Evolutionary conservation across 2,113 vertebrate genomes (phyloP).

Genomic region (Aspidoscelis tigris): DNA sequence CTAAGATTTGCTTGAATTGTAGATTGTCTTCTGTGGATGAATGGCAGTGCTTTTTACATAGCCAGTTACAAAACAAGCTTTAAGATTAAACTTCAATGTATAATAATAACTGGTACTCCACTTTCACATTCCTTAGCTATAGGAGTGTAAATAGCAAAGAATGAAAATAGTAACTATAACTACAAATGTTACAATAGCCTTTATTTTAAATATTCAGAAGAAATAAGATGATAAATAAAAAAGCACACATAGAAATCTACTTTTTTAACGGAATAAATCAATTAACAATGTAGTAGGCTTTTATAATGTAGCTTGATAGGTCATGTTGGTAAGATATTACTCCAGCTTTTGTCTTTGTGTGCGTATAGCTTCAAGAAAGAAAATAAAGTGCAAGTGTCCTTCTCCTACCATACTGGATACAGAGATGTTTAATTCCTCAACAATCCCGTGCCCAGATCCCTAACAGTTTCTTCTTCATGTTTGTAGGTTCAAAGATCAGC

Average conservation of each 20-base stretch:
- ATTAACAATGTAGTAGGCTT: background rate
- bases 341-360: background rate
- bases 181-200: background rate
- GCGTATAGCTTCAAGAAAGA: background rate
- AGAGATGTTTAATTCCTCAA: too few species aligned
- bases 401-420: background rate
- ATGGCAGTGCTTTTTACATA: conserved; percentile 37
- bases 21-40: conserved; percentile 42
- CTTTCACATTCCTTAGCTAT: background rate
- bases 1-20: conserved; percentile 51
- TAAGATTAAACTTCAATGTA: background rate
- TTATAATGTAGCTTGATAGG: too few species aligned
- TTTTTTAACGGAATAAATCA: background rate
- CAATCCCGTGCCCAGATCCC: too few species aligned
- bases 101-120: background rate
- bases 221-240: background rate
- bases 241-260: background rate
- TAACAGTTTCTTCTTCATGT: too few species aligned
- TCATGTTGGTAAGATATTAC: background rate
- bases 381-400: background rate
- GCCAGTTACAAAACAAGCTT: background rate
- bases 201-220: background rate
- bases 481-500: background rate
- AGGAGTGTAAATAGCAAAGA: conserved; percentile 22
- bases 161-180: conserved; percentile 28